These are phyloP conservation scores for Listrodromus nycthemerus DNA, from an alignment of 2,888 invertebrate species.

Conservation along the genomic window DNA sequence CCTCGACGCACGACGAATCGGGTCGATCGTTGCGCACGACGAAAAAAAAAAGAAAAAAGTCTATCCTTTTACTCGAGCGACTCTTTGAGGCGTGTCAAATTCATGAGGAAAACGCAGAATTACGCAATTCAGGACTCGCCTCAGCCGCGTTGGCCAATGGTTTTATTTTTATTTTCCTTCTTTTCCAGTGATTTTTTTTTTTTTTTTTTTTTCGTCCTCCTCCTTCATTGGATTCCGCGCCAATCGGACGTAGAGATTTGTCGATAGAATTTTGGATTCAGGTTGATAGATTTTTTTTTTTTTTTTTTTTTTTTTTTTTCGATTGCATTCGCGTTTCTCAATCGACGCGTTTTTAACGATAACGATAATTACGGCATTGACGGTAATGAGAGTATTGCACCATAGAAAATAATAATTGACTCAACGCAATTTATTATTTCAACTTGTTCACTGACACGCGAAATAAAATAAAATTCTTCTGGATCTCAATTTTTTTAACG, in stretches of 20 bases:
- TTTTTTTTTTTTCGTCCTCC: conserved; percentile 2
- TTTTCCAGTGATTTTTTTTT: neutral
- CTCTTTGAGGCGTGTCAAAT: conserved; percentile 71
- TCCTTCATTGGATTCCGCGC: conserved; percentile 37
- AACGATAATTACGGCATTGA: neutral
- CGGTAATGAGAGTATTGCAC: neutral
- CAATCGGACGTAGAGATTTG: conserved; percentile 16
- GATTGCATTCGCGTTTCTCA: too few relatives aligned
- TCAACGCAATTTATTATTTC: too few relatives aligned
- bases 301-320: too few relatives aligned
- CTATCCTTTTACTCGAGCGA: conserved; percentile 60
- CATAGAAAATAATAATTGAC: too few relatives aligned
- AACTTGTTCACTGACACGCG: too few relatives aligned
- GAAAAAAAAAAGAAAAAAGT: conserved; percentile 11
- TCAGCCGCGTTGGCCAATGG: conserved; percentile 48
- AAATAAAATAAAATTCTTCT: too few relatives aligned
- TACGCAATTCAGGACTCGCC: conserved; percentile 63
- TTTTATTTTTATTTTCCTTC: conserved; percentile 40
- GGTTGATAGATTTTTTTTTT: too few relatives aligned
- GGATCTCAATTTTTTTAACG: too few relatives aligned
- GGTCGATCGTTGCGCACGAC: neutral
- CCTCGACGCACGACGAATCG: neutral
- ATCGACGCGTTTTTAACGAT: neutral
- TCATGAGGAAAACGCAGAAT: conserved; percentile 69
- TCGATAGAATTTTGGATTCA: neutral